Percentiles rank a stretch among this genome's conserved stretches.
phyloP scores from a whole-genome alignment of 1,140 invertebrate genomes.

The Aphelenchoides besseyi region DNA sequence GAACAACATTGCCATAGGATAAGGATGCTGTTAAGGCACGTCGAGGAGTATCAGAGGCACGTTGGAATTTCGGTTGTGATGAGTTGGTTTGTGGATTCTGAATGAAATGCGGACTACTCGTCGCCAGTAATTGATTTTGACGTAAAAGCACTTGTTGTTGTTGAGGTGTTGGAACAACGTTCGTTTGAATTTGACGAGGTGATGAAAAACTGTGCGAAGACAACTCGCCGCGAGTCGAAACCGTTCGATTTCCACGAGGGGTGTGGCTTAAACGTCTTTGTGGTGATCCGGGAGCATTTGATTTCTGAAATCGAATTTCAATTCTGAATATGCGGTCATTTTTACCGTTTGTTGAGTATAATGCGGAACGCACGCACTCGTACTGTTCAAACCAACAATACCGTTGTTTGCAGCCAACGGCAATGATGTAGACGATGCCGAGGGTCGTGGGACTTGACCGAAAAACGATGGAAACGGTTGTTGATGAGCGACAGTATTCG shows the following conservation, averaged over 20 bases:
- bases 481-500: neutral
- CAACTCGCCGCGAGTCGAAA: constrained; percentile 18
- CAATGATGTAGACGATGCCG: constrained; percentile 15
- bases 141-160: constrained; percentile 1
- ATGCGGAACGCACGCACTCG: neutral
- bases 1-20: constrained; percentile 13
- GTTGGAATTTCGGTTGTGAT: neutral
- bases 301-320: too few relatives aligned
- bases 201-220: constrained; percentile 22
- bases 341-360: neutral
- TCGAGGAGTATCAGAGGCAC: neutral
- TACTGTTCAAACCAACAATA: neutral
- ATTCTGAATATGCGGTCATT: neutral
- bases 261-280: constrained; percentile 24
- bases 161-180: neutral
- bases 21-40: constrained; percentile 10
- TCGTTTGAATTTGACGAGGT: constrained; percentile 12
- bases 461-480: neutral
- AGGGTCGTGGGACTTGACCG: neutral
- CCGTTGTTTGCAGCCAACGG: constrained; percentile 7
- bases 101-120: constrained; percentile 3
- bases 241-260: constrained; percentile 14
- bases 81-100: neutral
- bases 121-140: constrained; percentile 6
- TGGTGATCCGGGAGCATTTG: neutral